Evolutionary conservation across 2,888 invertebrate species (phyloP), one percentile per base, ranked within the genome.

Genomic region (Oxytorus armatus): DNA sequence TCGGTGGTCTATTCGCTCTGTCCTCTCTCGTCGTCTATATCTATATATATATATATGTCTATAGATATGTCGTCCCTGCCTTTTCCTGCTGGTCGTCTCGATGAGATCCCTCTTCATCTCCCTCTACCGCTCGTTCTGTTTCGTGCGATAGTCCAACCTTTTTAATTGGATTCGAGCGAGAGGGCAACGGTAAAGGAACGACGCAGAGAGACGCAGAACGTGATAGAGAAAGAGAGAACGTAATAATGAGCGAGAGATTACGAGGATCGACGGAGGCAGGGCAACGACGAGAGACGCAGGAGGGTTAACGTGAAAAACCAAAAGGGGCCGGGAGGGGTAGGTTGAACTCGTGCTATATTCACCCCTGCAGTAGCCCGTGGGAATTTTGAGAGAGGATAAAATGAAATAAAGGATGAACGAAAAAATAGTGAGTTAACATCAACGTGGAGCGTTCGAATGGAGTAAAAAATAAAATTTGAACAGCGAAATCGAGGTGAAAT

Each of bases 161-260:
- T 90, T 90, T 90, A 90, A 90, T 90, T 90, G 90, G 90, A 90
- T 90, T 90, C 87, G 88, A 90, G 87, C 66, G 88, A 89, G 89
- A 89, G 77, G 53, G 65, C 18, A 11, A 14, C 25, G 44, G 70
- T 61, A 66, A 66, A 36, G 18, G 74, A 77, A 59, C 36, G 77
- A 84, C 70, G 83, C n/a, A 82, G 70, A 73, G 81, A 75, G 78
- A 53, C 3, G 36, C 61, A 69, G 72, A 59, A 69, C 73, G 65
- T 21, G 72, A 65, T 36, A 55, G 68, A 49, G 21, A 36, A 42
- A 49, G 55, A 36, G 76, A 44, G 44, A 11, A 11, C 23, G 44
- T 10, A 33, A 57, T 33, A 83, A 83, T 78, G 65, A 57, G 70
- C 81, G 82, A 86, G 84, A 86, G 84, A 85, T 84, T 82, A 86